Evolutionary conservation across 2,797 vertebrate species (phyloP).

Genomic region (Lerista edwardsae): DNA sequence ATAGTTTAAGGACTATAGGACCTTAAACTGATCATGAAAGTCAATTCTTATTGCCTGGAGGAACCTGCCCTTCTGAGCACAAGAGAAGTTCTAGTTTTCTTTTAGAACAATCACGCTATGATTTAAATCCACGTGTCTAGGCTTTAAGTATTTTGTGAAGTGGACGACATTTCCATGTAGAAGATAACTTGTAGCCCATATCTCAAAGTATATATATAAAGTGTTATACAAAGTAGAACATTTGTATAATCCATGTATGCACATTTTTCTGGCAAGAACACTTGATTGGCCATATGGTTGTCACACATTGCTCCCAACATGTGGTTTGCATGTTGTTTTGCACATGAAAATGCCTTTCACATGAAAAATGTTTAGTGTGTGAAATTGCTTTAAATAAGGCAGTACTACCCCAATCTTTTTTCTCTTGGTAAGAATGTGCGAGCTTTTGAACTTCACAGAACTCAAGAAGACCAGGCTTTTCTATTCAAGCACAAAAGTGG

Average conservation of each 20-base stretch:
- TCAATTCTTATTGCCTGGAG: not conserved
- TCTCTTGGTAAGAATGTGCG: not conserved
- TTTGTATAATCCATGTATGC: no score
- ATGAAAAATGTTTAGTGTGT: not conserved
- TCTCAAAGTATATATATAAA: not conserved
- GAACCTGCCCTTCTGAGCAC: not conserved
- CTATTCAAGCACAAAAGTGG: not conserved
- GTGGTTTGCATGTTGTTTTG: not conserved
- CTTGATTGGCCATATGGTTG: no score
- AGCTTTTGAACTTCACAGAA: not conserved
- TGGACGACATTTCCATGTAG: not conserved
- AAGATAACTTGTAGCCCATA: not conserved
- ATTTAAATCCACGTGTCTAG: not conserved
- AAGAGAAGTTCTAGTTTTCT: not conserved
- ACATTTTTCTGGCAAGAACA: not conserved
- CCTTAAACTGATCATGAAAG: not conserved
- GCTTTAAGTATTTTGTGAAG: not conserved
- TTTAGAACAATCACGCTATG: no score
- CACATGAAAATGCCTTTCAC: not conserved
- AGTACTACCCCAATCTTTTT: not conserved
- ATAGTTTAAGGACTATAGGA: not conserved
- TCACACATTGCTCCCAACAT: no score
- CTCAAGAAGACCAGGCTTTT: not conserved
- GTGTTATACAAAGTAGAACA: not conserved
- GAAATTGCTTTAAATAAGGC: not conserved